These are phyloP conservation scores for Struthidea cinerea DNA, from an alignment of 2,113 vertebrate species.

Conservation along the genomic window DNA sequence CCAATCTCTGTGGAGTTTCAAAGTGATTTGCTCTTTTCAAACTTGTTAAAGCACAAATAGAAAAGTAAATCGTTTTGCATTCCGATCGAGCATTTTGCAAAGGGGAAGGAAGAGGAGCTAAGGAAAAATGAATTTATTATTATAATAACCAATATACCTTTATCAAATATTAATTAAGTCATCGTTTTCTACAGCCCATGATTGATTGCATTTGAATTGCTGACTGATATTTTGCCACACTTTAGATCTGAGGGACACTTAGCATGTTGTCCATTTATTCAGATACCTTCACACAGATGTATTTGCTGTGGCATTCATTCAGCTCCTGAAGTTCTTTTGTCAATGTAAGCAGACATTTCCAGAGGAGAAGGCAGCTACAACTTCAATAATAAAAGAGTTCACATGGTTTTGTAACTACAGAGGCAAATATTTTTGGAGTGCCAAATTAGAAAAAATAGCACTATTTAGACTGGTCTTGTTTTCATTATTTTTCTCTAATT, in stretches of 20 bases:
- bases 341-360: background rate
- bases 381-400: background rate
- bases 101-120: background rate
- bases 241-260: background rate
- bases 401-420: background rate
- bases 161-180: constrained; percentile 53
- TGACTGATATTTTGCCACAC: constrained; percentile 2
- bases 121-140: background rate
- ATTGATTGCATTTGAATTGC: constrained; percentile 14
- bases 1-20: background rate
- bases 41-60: constrained; percentile 18
- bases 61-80: constrained; percentile 18
- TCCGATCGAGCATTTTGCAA: background rate
- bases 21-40: constrained; percentile 6
- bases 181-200: background rate
- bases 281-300: background rate
- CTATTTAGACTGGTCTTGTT: background rate
- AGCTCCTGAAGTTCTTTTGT: constrained; percentile 21
- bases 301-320: background rate
- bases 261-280: background rate
- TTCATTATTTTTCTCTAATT: background rate
- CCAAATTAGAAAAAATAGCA: background rate
- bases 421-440: background rate
- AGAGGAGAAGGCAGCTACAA: background rate
- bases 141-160: constrained; percentile 23